phyloP scores from a whole-genome alignment of 1,140 invertebrate genomes.

The Whitmania pigra region DNA sequence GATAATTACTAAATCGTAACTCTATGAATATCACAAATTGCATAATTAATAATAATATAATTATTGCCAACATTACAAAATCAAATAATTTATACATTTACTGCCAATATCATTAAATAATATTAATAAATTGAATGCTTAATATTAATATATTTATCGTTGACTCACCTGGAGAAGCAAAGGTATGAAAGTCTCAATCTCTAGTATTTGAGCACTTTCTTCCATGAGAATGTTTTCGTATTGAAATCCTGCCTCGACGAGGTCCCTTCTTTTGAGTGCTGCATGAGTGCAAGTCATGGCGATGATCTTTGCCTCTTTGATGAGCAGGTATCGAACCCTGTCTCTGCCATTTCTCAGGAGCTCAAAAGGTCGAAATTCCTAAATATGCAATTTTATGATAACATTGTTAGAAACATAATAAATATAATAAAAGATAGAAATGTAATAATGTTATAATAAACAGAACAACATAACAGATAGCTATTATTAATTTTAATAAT shows the following conservation, averaged over 20 bases:
- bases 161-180: constrained; percentile 65
- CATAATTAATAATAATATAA: not conserved
- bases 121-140: not conserved
- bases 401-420: not conserved
- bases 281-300: constrained; percentile 99
- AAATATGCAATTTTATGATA: constrained; percentile 6
- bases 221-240: constrained; percentile 99
- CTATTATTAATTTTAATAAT: not conserved
- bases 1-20: not conserved
- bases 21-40: not conserved
- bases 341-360: constrained; percentile 78
- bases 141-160: not conserved
- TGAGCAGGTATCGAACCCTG: constrained; percentile 83
- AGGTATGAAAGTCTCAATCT: constrained; percentile 99
- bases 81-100: too few relatives aligned
- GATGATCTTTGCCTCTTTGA: constrained; percentile 98
- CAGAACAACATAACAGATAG: not conserved
- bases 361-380: constrained; percentile 94
- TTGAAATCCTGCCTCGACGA: constrained; percentile 79
- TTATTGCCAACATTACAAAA: too few relatives aligned
- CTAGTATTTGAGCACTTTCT: constrained; percentile 94
- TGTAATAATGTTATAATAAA: too few relatives aligned
- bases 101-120: too few relatives aligned
- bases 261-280: constrained; percentile 84
- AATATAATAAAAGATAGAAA: too few relatives aligned